Evolutionary conservation across 1,140 invertebrate genomes (phyloP), one percentile per base, ranked within the genome.

Genomic region (Drosophila jambulina): DNA sequence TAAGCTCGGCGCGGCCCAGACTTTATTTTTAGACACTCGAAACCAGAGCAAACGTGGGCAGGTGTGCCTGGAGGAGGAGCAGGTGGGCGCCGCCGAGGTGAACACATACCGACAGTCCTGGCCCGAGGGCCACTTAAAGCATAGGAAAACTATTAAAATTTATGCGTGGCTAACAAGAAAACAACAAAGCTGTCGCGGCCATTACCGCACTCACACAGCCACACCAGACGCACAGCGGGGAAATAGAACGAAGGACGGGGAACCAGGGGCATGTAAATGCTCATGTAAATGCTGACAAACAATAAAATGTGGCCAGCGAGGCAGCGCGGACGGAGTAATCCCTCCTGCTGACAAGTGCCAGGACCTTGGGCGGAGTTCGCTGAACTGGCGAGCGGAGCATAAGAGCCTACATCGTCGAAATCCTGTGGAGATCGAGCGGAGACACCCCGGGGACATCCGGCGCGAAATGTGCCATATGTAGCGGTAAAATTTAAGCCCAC

Each of bases 71-170:
- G 19, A 6, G n/a, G 10, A 8, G 17, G 19, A 3, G 1, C 12
- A 10, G 29, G 36, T 51, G 38, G 45, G 13, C 25, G 21, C 7
- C n/a, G 59, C 21, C 34, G 32, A 38, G 60, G 60, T 53, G 46
- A 62, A n/a, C 43, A 53, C 34, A 64, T 45, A 67, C 43, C 13
- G 21, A 45, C 32, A 58, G 46, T 27, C 49, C 25, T 34, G 34
- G 63, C 62, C 68, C 53, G 54, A 59, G 54, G 72, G 61, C 80
- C 80, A 84, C 68, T 88, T 75, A 69, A 78, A 81, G 75, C 84
- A 90, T 78, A 61, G 69, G 51, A 79, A 81, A 84, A 88, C 81
- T 85, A 90, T 88, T 85, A 75, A 78, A 88, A 90, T 88, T 75
- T 88, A 88, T 88, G 85, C 85, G 85, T 84, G 63, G 67, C 71